Evolutionary conservation across 2,113 vertebrate species (phyloP).

Genomic region (Corythaeola cristata): DNA sequence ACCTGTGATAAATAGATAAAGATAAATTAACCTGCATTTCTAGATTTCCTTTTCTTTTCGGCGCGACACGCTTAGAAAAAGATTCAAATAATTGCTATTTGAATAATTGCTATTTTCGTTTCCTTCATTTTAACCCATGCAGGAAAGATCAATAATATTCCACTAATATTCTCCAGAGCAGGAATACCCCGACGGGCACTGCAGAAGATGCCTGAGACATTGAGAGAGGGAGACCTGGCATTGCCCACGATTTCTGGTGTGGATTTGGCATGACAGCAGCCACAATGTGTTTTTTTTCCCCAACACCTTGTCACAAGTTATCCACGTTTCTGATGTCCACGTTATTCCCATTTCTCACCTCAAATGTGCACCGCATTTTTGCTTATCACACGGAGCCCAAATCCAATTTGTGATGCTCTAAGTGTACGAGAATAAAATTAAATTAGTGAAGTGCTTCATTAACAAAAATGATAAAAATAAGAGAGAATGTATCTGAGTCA

Average conservation of each 20-base stretch:
- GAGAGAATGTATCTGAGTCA: neutral
- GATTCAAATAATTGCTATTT: neutral
- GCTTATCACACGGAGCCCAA: fast-evolving
- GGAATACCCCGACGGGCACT: neutral
- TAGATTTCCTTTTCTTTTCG: fast-evolving
- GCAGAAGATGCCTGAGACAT: neutral
- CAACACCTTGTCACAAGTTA: fast-evolving
- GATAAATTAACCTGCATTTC: neutral
- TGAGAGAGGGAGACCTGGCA: fast-evolving
- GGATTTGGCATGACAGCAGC: neutral
- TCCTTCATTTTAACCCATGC: neutral
- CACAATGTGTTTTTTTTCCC: fast-evolving
- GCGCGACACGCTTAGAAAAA: fast-evolving
- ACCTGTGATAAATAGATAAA: neutral
- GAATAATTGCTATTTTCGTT: neutral
- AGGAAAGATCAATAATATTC: neutral
- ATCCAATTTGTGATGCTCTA: fast-evolving
- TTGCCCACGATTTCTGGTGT: fast-evolving
- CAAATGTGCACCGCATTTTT: fast-evolving
- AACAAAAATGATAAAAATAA: neutral
- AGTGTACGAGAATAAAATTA: neutral
- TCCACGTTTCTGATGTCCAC: fast-evolving
- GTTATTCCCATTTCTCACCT: neutral
- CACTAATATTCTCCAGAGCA: neutral
- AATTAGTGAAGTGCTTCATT: neutral